Evolutionary conservation across 2,888 invertebrate genomes (phyloP).

Genomic region (Iphiclides podalirius): DNA sequence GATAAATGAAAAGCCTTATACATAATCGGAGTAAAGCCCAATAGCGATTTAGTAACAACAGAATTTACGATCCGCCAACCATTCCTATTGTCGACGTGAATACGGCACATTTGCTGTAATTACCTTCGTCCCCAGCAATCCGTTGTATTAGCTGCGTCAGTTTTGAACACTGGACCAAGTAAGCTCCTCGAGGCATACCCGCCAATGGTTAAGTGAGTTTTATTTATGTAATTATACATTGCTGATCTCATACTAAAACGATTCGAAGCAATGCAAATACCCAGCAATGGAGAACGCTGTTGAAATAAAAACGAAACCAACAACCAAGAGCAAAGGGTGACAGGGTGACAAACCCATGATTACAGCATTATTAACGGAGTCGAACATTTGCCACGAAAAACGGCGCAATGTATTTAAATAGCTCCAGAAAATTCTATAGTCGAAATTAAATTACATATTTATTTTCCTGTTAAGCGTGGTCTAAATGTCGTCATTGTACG

Average conservation of each 20-base stretch:
- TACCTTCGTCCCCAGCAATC: slow-evolving; percentile 65
- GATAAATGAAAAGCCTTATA: too few species aligned
- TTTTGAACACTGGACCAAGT: slow-evolving; percentile 46
- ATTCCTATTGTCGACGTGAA: slow-evolving; percentile 60
- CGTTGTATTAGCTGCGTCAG: slow-evolving; percentile 58
- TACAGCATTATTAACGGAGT: slow-evolving; percentile 66
- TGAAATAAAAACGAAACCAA: background rate
- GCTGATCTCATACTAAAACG: slow-evolving; percentile 21
- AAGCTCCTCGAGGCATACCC: slow-evolving; percentile 38
- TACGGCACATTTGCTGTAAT: slow-evolving; percentile 71
- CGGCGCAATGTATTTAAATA: slow-evolving; percentile 35
- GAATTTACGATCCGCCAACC: slow-evolving; percentile 34
- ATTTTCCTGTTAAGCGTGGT: too few species aligned
- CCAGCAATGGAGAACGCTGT: slow-evolving; percentile 35
- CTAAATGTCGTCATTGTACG: too few species aligned
- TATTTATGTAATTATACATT: slow-evolving; percentile 34
- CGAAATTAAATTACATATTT: background rate
- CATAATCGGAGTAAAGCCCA: slow-evolving; percentile 28
- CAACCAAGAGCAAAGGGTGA: slow-evolving; percentile 29
- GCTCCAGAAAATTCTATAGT: slow-evolving; percentile 22
- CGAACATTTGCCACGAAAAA: slow-evolving; percentile 63
- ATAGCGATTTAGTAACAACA: slow-evolving; percentile 33
- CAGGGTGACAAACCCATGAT: slow-evolving; percentile 74
- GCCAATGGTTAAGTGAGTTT: slow-evolving; percentile 10
- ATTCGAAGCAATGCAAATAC: slow-evolving; percentile 3